These are phyloP conservation scores for Andrena chrysosceles DNA, from an alignment of 2,888 invertebrate species.

Conservation along the genomic window DNA sequence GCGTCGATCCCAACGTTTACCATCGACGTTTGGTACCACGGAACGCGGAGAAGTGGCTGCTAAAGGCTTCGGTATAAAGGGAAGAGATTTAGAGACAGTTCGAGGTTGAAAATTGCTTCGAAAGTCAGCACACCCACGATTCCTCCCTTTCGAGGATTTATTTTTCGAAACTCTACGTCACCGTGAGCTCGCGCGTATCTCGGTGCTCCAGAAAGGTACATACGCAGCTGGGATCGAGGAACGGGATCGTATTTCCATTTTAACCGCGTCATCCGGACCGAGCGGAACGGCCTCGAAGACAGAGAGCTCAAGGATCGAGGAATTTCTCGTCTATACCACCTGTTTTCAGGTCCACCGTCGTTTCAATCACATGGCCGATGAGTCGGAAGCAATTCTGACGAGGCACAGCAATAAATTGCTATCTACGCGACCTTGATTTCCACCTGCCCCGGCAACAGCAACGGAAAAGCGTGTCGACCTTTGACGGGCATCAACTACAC, in stretches of 20 bases:
- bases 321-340: slow-evolving; percentile 10
- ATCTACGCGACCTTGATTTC: background rate
- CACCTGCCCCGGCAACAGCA: background rate
- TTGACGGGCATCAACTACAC: background rate
- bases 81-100: background rate
- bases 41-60: background rate
- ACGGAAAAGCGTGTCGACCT: background rate
- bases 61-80: background rate
- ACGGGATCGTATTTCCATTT: slow-evolving; percentile 32
- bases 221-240: slow-evolving; percentile 3
- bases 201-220: background rate
- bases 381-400: background rate
- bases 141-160: background rate
- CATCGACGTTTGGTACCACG: background rate
- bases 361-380: background rate
- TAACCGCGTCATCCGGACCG: slow-evolving; percentile 12
- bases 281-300: slow-evolving; percentile 5
- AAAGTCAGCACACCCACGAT: background rate
- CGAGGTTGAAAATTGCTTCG: background rate
- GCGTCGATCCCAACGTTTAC: background rate
- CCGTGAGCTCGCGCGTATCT: background rate
- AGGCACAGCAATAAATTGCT: slow-evolving; percentile 1
- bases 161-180: background rate
- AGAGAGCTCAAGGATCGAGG: background rate
- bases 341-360: slow-evolving; percentile 10